Percentiles rank a stretch among this genome's conserved stretches.
Evolutionary conservation across 2,888 invertebrate genomes (phyloP).

Genomic region (Drosophila paracracens): DNA sequence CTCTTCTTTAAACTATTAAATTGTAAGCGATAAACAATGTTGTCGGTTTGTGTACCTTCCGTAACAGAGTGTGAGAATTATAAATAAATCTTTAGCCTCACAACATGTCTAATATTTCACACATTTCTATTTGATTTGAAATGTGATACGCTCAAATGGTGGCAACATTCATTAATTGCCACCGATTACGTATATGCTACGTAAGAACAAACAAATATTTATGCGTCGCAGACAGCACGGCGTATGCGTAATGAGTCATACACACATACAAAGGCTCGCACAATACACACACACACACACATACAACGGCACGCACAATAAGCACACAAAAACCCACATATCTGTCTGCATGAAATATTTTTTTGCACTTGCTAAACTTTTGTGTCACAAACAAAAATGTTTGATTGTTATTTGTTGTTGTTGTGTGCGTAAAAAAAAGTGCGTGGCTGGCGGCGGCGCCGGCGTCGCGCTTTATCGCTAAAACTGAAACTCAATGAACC

Average conservation of each 20-base stretch:
- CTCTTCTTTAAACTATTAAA: too few species aligned
- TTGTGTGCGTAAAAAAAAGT: slow-evolving; percentile 59
- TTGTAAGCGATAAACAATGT: not conserved
- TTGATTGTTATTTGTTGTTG: slow-evolving; percentile 10
- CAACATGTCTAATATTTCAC: not conserved
- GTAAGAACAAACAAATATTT: not conserved
- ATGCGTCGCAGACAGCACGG: slow-evolving; percentile 63
- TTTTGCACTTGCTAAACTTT: slow-evolving; percentile 60
- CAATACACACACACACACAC: slow-evolving; percentile 20
- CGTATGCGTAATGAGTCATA: slow-evolving; percentile 66
- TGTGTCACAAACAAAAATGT: slow-evolving; percentile 19
- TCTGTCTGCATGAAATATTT: slow-evolving; percentile 49
- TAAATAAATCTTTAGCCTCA: not conserved
- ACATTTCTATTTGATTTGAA: slow-evolving; percentile 8
- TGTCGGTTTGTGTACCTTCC: not conserved
- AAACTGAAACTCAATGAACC: slow-evolving; percentile 62
- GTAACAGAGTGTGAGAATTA: not conserved
- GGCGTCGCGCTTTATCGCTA: slow-evolving; percentile 54
- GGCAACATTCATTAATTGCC: slow-evolving; percentile 24
- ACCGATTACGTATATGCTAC: slow-evolving; percentile 10
- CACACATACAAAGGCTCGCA: slow-evolving; percentile 13
- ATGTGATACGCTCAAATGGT: slow-evolving; percentile 13
- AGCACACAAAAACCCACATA: slow-evolving; percentile 21
- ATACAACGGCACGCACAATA: slow-evolving; percentile 1
- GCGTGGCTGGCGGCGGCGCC: slow-evolving; percentile 51